Conservation (phyloP, 2,888 invertebrate species). For the Trisateles emortualis region DNA sequence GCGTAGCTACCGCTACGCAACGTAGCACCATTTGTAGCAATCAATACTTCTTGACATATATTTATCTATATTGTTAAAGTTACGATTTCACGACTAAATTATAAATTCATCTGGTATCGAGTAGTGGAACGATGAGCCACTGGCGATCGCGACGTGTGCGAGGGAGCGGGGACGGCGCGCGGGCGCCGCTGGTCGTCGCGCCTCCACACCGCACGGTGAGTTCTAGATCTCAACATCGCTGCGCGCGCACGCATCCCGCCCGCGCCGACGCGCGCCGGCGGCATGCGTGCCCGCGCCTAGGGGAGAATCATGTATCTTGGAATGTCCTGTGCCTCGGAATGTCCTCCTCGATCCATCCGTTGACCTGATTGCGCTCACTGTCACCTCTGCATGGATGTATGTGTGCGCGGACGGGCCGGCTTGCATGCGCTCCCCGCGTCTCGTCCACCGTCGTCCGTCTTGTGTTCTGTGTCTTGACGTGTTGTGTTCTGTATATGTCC, state of each 20-base stretch:
- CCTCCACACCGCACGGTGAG: constrained; percentile 75
- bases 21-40: constrained; percentile 20
- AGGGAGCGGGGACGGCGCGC: constrained; percentile 46
- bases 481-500: constrained; percentile 81
- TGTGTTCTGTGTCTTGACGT: constrained; percentile 86
- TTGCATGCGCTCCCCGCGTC: constrained; percentile 77
- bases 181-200: constrained; percentile 52
- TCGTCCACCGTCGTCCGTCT: constrained; percentile 73
- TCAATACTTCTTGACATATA: constrained; percentile 31
- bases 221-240: constrained; percentile 88
- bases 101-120: constrained; percentile 62
- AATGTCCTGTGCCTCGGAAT: constrained; percentile 88
- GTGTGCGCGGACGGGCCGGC: constrained; percentile 73
- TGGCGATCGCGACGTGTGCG: constrained; percentile 33
- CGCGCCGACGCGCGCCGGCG: constrained; percentile 36
- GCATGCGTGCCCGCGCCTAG: constrained; percentile 80
- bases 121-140: constrained; percentile 68
- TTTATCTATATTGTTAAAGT: constrained; percentile 41
- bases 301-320: constrained; percentile 88
- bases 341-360: constrained; percentile 85
- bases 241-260: constrained; percentile 75
- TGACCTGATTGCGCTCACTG: constrained; percentile 78
- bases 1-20: constrained; percentile 33
- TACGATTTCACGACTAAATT: constrained; percentile 51
- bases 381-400: constrained; percentile 82